Conservation (phyloP, 2,113 vertebrate genomes). For the Spheniscus mendiculus region DNA sequence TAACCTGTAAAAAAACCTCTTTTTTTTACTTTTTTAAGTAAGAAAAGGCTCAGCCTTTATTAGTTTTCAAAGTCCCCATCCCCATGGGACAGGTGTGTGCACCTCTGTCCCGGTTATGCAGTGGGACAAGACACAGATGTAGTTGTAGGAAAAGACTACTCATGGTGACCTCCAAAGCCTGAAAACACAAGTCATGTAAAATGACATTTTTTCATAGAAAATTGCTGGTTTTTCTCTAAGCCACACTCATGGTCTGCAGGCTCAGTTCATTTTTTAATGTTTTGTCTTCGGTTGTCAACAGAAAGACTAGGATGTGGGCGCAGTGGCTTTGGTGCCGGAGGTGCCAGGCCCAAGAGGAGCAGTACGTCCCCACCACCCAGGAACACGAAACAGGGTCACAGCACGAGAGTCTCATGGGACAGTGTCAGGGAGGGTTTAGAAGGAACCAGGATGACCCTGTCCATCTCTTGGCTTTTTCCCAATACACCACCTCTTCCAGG, state of each 20-base stretch:
- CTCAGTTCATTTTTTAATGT: background rate
- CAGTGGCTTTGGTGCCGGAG: background rate
- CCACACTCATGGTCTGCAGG: background rate
- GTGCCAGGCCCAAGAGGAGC: background rate
- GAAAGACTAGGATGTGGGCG: background rate
- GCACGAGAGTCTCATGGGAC: accelerated
- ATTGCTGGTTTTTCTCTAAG: background rate
- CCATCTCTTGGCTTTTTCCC: no score
- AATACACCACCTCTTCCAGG: background rate
- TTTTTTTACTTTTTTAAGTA: background rate
- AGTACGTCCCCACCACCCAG: accelerated
- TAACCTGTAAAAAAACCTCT: background rate
- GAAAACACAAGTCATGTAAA: background rate
- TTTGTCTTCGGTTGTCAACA: background rate
- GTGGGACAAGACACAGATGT: background rate
- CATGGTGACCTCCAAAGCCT: background rate
- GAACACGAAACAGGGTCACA: background rate
- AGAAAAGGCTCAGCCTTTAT: background rate
- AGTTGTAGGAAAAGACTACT: background rate
- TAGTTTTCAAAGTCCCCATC: background rate
- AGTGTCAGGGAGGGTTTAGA: background rate
- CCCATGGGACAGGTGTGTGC: no score
- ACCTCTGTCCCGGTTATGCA: background rate
- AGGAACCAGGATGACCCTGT: background rate
- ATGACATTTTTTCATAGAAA: background rate